Conservation (phyloP, 2,888 invertebrate genomes). For the Axea sp. region DNA sequence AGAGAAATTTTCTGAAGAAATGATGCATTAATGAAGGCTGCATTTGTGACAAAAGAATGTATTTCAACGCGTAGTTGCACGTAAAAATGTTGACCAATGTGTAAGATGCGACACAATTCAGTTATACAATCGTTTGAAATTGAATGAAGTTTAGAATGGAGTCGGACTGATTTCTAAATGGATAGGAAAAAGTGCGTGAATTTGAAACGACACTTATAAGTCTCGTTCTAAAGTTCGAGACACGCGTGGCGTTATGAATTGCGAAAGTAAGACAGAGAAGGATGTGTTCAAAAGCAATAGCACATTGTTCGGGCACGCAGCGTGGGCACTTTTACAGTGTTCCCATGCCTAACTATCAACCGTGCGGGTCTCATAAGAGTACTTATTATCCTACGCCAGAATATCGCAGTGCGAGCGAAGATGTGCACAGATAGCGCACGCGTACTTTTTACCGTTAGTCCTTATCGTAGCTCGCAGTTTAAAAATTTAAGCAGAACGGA, state of each 20-base stretch:
- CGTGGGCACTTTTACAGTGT: slow-evolving; percentile 57
- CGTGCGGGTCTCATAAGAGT: slow-evolving; percentile 49
- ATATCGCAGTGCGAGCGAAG: slow-evolving; percentile 62
- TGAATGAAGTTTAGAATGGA: too few relatives aligned
- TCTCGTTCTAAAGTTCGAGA: slow-evolving; percentile 16
- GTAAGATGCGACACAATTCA: too few relatives aligned
- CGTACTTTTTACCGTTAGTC: slow-evolving; percentile 63
- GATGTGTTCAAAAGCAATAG: slow-evolving; percentile 41
- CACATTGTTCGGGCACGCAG: slow-evolving; percentile 61
- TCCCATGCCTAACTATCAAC: slow-evolving; percentile 43
- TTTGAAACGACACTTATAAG: slow-evolving; percentile 2
- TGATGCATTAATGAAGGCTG: too few relatives aligned
- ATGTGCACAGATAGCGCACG: slow-evolving; percentile 65
- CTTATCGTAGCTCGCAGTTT: slow-evolving; percentile 60
- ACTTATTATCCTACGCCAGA: slow-evolving; percentile 58
- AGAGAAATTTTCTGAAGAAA: too few relatives aligned
- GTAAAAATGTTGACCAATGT: too few relatives aligned
- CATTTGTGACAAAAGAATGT: too few relatives aligned
- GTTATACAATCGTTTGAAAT: too few relatives aligned
- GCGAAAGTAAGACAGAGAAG: slow-evolving; percentile 27
- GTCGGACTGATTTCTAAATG: too few relatives aligned
- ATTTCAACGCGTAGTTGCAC: too few relatives aligned
- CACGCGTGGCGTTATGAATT: slow-evolving; percentile 23
- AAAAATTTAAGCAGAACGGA: slow-evolving; percentile 63
- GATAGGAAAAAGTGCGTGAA: background rate